Base-by-base conservation (phyloP, 2,113 vertebrate species). In the Machaerirhynchus nigripectus region DNA sequence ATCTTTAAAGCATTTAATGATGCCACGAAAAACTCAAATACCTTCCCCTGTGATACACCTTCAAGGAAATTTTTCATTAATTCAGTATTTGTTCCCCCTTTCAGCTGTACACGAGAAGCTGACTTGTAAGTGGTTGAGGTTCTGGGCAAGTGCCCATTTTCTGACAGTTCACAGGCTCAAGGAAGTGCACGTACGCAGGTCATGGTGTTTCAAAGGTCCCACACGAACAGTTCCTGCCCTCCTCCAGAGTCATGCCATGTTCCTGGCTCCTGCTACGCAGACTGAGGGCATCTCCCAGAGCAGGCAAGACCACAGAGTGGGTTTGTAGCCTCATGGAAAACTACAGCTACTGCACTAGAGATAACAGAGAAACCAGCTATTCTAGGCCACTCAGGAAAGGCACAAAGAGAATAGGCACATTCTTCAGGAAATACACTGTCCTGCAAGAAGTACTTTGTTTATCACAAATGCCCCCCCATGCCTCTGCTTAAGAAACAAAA, bases 181-280 rank as follows among this genome's bases (percentile, higher is more conserved):
- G 46, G 30, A 50, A 69, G 9, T 1, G 11, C 49, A 55, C 0
- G 1, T 5, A 33, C 27, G 60, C 14, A 37, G 35, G 11, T 24
- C 27, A 55, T 3, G 9, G 12, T 24, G 21, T 11, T 79, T 40
- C 60, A 61, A 64, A 85, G 53, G 23, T 73, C 33, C 49, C 7
- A 26, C 2, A 2, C 37, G 63, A 87, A 60, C 20, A 13, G 33
- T 18, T n/a, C 37, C 50, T 81, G 42, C 19, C 24, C 10, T 59
- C 39, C 56, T 37, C 28, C 74, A 70, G 37, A 78, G 52, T 5
- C 6, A 1, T 7, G 24, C 40, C n/a, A 9, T 4, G 4, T 4
- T 69, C 57, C 50, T 57, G 68, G 22, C 73, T 73, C 28, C n/a
- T n/a, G 39, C 39, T 50, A 57, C 22, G 28, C 87, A 78, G 28